Evolutionary conservation across 2,113 vertebrate genomes (phyloP), one percentile per base, ranked within the genome.

Genomic region (Athene noctua): DNA sequence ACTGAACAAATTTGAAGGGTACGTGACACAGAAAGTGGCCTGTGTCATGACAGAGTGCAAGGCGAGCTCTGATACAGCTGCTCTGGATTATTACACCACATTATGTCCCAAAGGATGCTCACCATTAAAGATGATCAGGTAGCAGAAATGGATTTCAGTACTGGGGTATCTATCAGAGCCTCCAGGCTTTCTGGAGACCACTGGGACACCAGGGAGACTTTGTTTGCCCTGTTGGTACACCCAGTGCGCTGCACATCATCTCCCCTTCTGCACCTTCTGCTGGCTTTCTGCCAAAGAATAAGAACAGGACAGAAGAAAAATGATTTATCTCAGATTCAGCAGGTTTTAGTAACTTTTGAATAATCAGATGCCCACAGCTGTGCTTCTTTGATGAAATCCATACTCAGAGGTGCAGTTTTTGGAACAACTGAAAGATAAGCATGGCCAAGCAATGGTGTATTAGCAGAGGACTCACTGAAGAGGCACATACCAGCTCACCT

Each of bases 401-500:
- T 44, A 16, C 38, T 49, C 22, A 19, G 36, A 78, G 34, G 18
- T 49, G 19, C 20, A 34, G 3, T 10, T 84, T 90, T 77, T 32
- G 59, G 46, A 91, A 7, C 82, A 95, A 65, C 36, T 67, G 47
- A 78, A 77, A 77, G 74, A 57, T 21, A 65, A 80, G 44, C 90
- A 11, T 29, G 74, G 44, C 62, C 25, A 89, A 91, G 70, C 58
- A 83, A 34, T 77, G 22, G 77, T 51, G 61, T 65, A 30, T 73
- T 79, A 19, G 42, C 47, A 88, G 63, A 85, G 80, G 52, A 89
- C 55, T 90, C 90, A 36, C 86, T 95, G 96, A 93, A 94, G 90
- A 82, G 71, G 71, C 80, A 71, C 34, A 47, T 63, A 70, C 29
- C 92, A 94, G 91, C 10, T 80, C 67, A 12, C 17, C 25, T 63